phyloP scores from a whole-genome alignment of 2,797 vertebrate species.

The Mormyrops attenuatus region DNA sequence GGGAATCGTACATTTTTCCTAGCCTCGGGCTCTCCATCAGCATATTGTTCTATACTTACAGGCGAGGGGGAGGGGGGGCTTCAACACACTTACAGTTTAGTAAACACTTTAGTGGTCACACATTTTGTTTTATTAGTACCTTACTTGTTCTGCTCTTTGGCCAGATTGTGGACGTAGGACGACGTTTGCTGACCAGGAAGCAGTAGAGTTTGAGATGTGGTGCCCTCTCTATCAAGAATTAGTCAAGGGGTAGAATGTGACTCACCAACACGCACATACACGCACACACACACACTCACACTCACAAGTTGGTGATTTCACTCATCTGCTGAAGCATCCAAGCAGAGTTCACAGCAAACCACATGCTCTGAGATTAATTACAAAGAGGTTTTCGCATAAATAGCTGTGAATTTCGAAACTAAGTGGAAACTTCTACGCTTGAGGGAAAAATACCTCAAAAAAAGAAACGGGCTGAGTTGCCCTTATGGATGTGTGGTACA shows the following conservation, averaged over 20 bases:
- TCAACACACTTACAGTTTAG: background rate
- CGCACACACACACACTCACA: background rate
- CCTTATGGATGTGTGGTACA: conserved; percentile 34
- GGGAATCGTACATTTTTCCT: conserved; percentile 46
- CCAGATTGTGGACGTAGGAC: conserved; percentile 42
- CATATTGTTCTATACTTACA: conserved; percentile 33
- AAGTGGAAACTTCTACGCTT: conserved; percentile 48
- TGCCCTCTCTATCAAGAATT: conserved; percentile 24
- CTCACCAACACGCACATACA: background rate
- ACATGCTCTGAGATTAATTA: conserved; percentile 64
- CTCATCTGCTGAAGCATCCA: conserved; percentile 53
- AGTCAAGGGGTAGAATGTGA: conserved; percentile 25
- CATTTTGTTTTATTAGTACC: conserved; percentile 48
- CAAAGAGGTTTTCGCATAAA: conserved; percentile 51
- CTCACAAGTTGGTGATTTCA: conserved; percentile 28
- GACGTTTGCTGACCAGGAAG: conserved; percentile 52
- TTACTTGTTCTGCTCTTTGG: conserved; percentile 46
- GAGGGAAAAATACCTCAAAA: conserved; percentile 43
- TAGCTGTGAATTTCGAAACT: conserved; percentile 54
- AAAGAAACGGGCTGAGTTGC: conserved; percentile 49
- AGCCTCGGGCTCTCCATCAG: conserved; percentile 41
- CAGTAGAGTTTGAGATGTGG: conserved; percentile 48
- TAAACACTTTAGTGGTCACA: conserved; percentile 35
- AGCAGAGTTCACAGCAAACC: conserved; percentile 52
- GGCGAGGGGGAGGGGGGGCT: background rate